Evolutionary conservation across 37 sponge, comb jelly and placozoan genomes (phyloP).

Genomic region (Aphrocallistes beatrix): DNA sequence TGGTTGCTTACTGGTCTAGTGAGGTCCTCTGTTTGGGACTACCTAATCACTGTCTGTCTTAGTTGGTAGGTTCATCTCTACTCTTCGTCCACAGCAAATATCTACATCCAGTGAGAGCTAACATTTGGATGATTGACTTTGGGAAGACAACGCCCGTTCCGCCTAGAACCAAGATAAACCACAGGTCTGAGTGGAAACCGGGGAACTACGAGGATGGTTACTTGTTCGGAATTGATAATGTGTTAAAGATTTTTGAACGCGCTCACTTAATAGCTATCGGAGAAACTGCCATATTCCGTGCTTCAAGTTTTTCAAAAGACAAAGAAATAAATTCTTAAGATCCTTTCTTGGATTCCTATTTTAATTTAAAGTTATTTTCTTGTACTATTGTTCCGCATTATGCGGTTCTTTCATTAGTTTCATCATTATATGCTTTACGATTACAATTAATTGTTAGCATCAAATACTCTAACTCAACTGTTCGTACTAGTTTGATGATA

Average conservation of each 20-base stretch:
- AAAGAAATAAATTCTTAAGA: too few relatives aligned
- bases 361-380: too few relatives aligned
- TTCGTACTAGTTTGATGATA: too few relatives aligned
- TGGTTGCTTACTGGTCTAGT: not conserved
- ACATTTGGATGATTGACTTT: slow-evolving; percentile 94
- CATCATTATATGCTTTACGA: too few relatives aligned
- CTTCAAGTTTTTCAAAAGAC: too few relatives aligned
- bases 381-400: too few relatives aligned
- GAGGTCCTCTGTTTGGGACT: not conserved
- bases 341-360: too few relatives aligned
- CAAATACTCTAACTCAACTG: too few relatives aligned
- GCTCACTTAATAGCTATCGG: too few relatives aligned
- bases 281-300: too few relatives aligned
- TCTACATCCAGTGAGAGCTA: slow-evolving; percentile 21
- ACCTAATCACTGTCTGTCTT: not conserved
- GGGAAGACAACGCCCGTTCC: slow-evolving; percentile 77
- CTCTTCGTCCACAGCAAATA: slow-evolving; percentile 78
- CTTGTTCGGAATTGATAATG: slow-evolving; percentile 85
- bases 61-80: slow-evolving; percentile 89
- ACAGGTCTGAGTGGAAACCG: slow-evolving; percentile 54
- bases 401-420: too few relatives aligned
- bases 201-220: slow-evolving; percentile 99
- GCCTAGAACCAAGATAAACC: slow-evolving; percentile 36
- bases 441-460: too few relatives aligned
- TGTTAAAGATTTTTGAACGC: slow-evolving; percentile 54